Evolutionary conservation across 2,888 invertebrate species (phyloP).

Genomic region (Orthosia incerta): DNA sequence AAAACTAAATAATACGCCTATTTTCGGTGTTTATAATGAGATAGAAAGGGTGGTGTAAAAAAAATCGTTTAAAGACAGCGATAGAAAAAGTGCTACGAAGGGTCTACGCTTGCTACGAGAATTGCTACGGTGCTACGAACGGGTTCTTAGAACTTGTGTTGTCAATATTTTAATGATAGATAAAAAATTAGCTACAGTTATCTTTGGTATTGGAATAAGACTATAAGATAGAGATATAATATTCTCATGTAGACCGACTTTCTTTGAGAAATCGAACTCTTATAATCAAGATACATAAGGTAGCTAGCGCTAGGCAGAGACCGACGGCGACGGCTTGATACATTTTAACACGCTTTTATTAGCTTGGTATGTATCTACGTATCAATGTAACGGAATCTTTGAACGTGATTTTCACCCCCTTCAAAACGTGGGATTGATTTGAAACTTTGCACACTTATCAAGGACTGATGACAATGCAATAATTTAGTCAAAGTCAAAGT

Average conservation of each 20-base stretch:
- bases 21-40: constrained; percentile 36
- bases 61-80: background rate
- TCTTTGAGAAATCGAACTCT: background rate
- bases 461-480: no score
- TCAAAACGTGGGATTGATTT: no score
- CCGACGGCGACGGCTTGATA: no score
- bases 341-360: no score
- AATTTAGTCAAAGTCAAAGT: no score
- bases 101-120: constrained; percentile 46
- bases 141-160: constrained; percentile 7
- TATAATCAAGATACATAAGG: background rate
- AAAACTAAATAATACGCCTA: constrained; percentile 57
- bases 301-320: no score
- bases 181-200: background rate
- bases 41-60: constrained; percentile 10
- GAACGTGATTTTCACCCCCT: no score
- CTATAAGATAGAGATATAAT: no score
- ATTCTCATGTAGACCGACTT: no score
- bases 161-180: background rate
- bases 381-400: no score
- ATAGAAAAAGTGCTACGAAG: constrained; percentile 32
- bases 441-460: no score
- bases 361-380: no score
- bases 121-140: constrained; percentile 45
- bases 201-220: background rate